These are phyloP conservation scores for Cercocebus atys DNA, from an alignment of 2,113 vertebrate genomes.

Conservation along the genomic window DNA sequence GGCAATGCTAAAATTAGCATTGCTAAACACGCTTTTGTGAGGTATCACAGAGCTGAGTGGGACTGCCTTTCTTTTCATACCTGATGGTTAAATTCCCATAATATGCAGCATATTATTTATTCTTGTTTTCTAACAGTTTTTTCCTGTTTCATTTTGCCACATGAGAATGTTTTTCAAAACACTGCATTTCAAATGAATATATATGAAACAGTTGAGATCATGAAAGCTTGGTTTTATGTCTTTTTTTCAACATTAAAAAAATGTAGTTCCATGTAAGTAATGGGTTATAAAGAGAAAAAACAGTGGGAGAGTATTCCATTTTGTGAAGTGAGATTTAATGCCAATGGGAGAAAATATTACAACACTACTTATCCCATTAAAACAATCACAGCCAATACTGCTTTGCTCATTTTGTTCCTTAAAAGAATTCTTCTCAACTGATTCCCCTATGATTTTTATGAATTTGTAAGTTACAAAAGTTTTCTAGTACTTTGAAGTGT, in stretches of 20 bases:
- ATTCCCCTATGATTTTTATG: not conserved
- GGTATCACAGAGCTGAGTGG: not conserved
- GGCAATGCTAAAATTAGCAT: not conserved
- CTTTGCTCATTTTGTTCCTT: not conserved
- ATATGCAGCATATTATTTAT: constrained; percentile 21
- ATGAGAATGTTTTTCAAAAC: not conserved
- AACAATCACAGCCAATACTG: not conserved
- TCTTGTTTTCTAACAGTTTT: not conserved
- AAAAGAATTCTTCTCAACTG: not conserved
- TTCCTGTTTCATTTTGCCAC: not conserved
- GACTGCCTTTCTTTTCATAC: constrained; percentile 47
- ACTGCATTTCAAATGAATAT: not conserved
- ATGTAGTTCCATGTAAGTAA: not conserved
- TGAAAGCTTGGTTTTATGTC: not conserved
- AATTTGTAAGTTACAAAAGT: constrained; percentile 25
- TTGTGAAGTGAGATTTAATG: constrained; percentile 14
- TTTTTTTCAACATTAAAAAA: not conserved
- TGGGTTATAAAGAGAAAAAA: not conserved
- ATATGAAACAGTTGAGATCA: not conserved
- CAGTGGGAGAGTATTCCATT: not conserved
- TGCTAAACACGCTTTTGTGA: not conserved
- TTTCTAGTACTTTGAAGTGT: constrained; percentile 27
- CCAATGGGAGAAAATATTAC: not conserved
- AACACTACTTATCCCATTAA: not conserved
- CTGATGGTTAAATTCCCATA: constrained; percentile 32